Conservation (phyloP, 2,888 invertebrate genomes). For the Drosophila anomalata region DNA sequence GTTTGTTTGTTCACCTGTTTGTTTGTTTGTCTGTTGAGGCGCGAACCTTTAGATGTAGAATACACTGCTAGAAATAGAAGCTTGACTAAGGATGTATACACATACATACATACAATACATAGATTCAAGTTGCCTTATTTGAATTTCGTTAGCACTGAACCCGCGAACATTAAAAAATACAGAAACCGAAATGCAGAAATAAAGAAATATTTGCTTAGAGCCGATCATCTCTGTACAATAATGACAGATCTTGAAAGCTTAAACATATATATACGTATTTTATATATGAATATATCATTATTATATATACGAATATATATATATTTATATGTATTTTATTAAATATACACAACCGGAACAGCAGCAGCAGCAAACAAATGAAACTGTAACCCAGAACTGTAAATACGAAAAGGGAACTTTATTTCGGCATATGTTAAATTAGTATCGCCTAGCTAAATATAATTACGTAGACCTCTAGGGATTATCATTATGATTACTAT, state of each 20-base stretch:
- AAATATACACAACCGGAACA: slow-evolving; percentile 37
- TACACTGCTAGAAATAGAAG: slow-evolving; percentile 22
- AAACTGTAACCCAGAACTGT: slow-evolving; percentile 23
- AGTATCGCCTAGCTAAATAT: slow-evolving; percentile 41
- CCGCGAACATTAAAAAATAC: slow-evolving; percentile 16
- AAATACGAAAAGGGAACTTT: slow-evolving; percentile 22
- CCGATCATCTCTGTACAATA: slow-evolving; percentile 19
- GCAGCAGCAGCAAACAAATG: slow-evolving; percentile 22
- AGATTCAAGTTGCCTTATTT: slow-evolving; percentile 80
- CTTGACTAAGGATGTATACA: slow-evolving; percentile 43
- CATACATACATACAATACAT: slow-evolving; percentile 52
- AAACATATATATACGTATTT: slow-evolving; percentile 59
- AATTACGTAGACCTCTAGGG: slow-evolving; percentile 65
- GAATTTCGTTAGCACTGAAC: slow-evolving; percentile 75
- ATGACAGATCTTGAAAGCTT: slow-evolving; percentile 21
- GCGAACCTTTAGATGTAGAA: slow-evolving; percentile 39
- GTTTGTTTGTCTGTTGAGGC: slow-evolving; percentile 41
- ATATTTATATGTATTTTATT: slow-evolving; percentile 68
- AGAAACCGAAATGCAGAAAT: slow-evolving; percentile 19
- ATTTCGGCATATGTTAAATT: slow-evolving; percentile 40
- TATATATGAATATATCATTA: slow-evolving; percentile 72
- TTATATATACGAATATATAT: slow-evolving; percentile 57
- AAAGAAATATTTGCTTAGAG: slow-evolving; percentile 19
- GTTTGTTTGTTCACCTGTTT: slow-evolving; percentile 5
- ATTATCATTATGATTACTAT: slow-evolving; percentile 63